A percentile compares a stretch with the other conserved stretches of the same genome.
Conservation (phyloP, 2,113 vertebrate genomes). For the Menidia beryllina region DNA sequence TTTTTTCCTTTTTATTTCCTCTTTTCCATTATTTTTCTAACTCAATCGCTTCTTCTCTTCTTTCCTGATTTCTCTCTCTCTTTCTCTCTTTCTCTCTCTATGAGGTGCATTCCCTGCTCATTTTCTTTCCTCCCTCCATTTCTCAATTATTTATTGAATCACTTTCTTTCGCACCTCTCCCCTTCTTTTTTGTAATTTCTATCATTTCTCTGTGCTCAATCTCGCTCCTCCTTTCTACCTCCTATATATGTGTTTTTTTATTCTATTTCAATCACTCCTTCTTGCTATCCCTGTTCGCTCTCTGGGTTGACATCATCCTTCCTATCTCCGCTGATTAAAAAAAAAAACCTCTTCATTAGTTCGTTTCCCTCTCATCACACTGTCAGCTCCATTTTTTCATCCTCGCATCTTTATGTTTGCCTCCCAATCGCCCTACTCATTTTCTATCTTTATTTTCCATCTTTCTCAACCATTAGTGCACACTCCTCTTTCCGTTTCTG, state of each 20-base stretch:
- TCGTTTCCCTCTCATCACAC: not conserved
- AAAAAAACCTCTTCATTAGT: not conserved
- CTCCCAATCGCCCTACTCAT: not conserved
- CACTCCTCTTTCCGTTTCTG: not conserved
- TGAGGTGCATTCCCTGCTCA: not conserved
- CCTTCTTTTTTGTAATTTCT: not conserved
- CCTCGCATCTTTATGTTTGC: not conserved
- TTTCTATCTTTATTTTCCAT: not conserved
- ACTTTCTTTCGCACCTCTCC: not conserved
- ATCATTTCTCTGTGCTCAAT: not conserved
- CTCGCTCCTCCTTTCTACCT: not conserved
- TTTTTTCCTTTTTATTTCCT: conserved; percentile 37
- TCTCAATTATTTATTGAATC: not conserved
- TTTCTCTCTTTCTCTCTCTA: conserved; percentile 4
- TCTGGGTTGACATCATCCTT: conserved; percentile 12
- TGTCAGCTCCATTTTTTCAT: conserved; percentile 64
- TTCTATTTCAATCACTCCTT: no score
- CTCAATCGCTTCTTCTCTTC: not conserved
- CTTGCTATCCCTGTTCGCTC: not conserved
- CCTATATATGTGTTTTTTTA: not conserved
- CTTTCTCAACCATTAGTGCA: not conserved
- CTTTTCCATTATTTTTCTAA: conserved; percentile 11
- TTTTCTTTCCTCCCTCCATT: not conserved
- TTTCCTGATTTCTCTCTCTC: conserved; percentile 24
- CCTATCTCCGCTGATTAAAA: not conserved